These are phyloP conservation scores for Anniella stebbinsi DNA, from an alignment of 2,797 vertebrate species.

Conservation along the genomic window DNA sequence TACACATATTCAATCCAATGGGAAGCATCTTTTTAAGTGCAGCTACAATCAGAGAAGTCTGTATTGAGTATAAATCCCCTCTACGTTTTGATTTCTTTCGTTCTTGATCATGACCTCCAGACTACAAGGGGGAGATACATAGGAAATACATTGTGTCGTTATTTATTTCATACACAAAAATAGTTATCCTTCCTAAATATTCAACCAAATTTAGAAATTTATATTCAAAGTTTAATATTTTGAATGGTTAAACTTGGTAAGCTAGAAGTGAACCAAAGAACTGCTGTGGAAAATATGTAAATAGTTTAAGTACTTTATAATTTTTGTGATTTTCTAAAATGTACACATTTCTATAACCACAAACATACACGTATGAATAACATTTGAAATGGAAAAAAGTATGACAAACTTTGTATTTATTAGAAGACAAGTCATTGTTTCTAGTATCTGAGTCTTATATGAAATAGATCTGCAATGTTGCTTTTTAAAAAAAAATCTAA, in stretches of 20 bases:
- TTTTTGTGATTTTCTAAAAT: not conserved
- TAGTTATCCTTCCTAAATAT: not conserved
- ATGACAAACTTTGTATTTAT: not conserved
- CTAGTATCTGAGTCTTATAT: slow-evolving; percentile 32
- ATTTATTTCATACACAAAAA: not conserved
- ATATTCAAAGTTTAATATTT: not conserved
- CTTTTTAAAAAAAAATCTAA: slow-evolving; percentile 25
- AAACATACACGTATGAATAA: slow-evolving; percentile 29
- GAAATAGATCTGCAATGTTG: slow-evolving; percentile 47
- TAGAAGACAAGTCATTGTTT: slow-evolving; percentile 25
- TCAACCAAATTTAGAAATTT: not conserved
- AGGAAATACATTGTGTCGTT: slow-evolving; percentile 51
- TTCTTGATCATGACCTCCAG: slow-evolving; percentile 97
- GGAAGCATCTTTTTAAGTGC: slow-evolving; percentile 99
- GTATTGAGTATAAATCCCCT: slow-evolving; percentile 97
- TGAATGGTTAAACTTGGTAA: slow-evolving; percentile 26
- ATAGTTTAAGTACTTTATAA: not conserved
- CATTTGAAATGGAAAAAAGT: slow-evolving; percentile 7
- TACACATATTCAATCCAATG: slow-evolving; percentile 99
- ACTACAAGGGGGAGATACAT: slow-evolving; percentile 77
- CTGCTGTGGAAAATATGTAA: slow-evolving; percentile 8
- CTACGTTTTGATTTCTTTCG: slow-evolving; percentile 95
- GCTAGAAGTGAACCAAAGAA: slow-evolving; percentile 23
- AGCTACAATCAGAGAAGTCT: slow-evolving; percentile 97
- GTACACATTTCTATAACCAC: slow-evolving; percentile 28